These are phyloP conservation scores for Lamproptera curius DNA, from an alignment of 2,888 invertebrate species.

Conservation along the genomic window DNA sequence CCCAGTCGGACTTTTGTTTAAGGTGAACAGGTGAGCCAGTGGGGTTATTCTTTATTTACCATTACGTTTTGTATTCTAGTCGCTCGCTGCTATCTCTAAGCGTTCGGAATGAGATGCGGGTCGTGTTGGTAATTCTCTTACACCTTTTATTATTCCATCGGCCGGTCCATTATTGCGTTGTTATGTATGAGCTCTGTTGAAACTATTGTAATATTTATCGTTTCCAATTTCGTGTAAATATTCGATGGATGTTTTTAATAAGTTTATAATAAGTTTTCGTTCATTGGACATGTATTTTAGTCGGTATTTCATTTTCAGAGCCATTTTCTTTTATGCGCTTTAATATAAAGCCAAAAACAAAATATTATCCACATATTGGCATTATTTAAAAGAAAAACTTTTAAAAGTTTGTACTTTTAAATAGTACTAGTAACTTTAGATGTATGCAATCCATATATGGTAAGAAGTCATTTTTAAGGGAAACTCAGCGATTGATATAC, in stretches of 20 bases:
- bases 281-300: no score
- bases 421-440: no score
- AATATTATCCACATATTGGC: neutral
- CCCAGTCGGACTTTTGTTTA: conserved; percentile 79
- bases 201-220: conserved; percentile 11
- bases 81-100: conserved; percentile 3
- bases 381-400: no score
- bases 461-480: no score
- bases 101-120: conserved; percentile 19
- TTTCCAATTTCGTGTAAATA: neutral
- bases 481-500: no score
- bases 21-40: conserved; percentile 76
- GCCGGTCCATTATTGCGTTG: conserved; percentile 4
- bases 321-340: no score
- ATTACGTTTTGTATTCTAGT: conserved; percentile 19
- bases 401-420: neutral
- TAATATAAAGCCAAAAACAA: no score
- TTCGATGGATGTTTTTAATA: neutral
- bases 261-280: neutral
- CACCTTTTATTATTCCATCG: conserved; percentile 17
- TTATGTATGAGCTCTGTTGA: conserved; percentile 16
- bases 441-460: no score
- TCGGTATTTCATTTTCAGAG: no score
- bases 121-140: conserved; percentile 18
- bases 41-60: conserved; percentile 19